phyloP scores from a whole-genome alignment of 2,888 invertebrate genomes.

The Metacarcinus magister region DNA sequence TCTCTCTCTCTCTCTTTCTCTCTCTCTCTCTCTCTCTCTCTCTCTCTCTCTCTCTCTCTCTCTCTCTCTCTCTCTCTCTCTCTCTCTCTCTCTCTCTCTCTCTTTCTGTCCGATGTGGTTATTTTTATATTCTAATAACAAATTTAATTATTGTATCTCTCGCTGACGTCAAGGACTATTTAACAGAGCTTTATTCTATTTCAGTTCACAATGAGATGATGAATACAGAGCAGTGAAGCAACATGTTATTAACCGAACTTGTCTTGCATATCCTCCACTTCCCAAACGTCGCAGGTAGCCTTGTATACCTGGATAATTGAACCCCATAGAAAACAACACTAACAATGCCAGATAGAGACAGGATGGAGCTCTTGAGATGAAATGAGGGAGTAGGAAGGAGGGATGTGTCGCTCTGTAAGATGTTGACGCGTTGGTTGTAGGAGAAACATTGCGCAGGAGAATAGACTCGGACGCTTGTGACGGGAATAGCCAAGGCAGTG shows the following conservation, averaged over 20 bases:
- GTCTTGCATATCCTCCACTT: too few species aligned
- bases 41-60: neutral
- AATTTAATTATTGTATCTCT: too few species aligned
- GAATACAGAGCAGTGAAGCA: too few species aligned
- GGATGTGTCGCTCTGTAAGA: neutral
- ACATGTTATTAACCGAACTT: too few species aligned
- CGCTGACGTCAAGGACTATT: too few species aligned
- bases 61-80: neutral
- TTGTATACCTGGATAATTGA: too few species aligned
- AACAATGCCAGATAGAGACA: neutral
- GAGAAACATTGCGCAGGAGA: neutral
- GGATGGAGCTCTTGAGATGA: too few species aligned
- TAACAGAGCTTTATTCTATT: too few species aligned
- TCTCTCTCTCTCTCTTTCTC: constrained; percentile 19
- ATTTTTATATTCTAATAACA: too few species aligned
- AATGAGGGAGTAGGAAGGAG: neutral
- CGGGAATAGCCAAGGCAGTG: neutral
- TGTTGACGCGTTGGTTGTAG: neutral
- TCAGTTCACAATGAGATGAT: too few species aligned
- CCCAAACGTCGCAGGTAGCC: too few species aligned
- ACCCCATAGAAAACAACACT: neutral
- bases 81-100: neutral
- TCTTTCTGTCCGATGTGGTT: neutral
- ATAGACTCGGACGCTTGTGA: neutral
- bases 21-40: constrained; percentile 26